Evolutionary conservation across 2,888 invertebrate genomes (phyloP).

Genomic region (Pterostichus madidus): DNA sequence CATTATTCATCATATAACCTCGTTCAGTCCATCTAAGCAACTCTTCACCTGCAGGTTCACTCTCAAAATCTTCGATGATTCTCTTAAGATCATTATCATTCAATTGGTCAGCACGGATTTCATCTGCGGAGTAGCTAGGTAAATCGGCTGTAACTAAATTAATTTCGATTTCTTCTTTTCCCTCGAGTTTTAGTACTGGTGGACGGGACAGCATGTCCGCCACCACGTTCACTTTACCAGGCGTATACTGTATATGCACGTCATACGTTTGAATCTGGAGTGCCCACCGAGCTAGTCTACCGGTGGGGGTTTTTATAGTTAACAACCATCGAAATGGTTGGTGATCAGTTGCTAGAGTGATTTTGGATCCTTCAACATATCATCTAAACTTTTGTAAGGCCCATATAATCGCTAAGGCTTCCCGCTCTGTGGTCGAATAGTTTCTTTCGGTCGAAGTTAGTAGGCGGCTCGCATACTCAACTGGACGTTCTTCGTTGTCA

Average conservation of each 20-base stretch:
- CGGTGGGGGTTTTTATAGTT: slow-evolving; percentile 74
- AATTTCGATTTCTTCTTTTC: slow-evolving; percentile 1
- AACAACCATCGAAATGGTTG: slow-evolving; percentile 76
- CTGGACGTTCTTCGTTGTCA: slow-evolving; percentile 4
- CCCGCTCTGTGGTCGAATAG: slow-evolving; percentile 71
- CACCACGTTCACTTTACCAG: slow-evolving; percentile 73
- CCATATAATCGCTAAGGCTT: slow-evolving; percentile 67
- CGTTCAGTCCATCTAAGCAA: slow-evolving; percentile 10
- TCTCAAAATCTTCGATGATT: slow-evolving; percentile 35
- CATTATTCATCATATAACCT: slow-evolving; percentile 27
- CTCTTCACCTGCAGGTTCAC: not conserved
- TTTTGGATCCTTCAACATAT: slow-evolving; percentile 73
- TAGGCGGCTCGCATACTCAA: not conserved
- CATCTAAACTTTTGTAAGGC: slow-evolving; percentile 73
- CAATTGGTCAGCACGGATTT: not conserved
- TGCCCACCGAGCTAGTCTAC: slow-evolving; percentile 76
- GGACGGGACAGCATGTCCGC: slow-evolving; percentile 75
- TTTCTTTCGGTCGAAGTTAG: not conserved
- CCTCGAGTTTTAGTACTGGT: slow-evolving; percentile 66
- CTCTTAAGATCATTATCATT: slow-evolving; percentile 1
- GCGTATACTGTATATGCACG: slow-evolving; percentile 73
- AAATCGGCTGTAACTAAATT: slow-evolving; percentile 21
- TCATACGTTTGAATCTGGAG: slow-evolving; percentile 74
- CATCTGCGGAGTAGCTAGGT: not conserved
- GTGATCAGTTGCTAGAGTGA: slow-evolving; percentile 75